phyloP scores from a whole-genome alignment of 2,888 invertebrate species.

The Hoplodrina ambigua region DNA sequence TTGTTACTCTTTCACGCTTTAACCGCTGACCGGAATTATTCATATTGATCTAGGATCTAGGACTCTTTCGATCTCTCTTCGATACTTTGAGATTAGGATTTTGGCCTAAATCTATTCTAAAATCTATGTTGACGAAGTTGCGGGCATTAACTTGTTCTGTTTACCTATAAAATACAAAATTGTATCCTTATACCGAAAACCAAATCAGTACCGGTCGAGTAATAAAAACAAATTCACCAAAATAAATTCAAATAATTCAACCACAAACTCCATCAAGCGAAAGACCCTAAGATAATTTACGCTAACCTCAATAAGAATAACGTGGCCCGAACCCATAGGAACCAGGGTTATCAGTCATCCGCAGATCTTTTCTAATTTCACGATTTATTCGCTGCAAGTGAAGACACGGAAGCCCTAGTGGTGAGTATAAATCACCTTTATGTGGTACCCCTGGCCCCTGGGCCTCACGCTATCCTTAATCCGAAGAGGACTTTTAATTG shows the following conservation, averaged over 20 bases:
- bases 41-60: no score
- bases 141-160: no score
- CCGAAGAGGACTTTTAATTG: constrained; percentile 53
- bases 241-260: constrained; percentile 14
- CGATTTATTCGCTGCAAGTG: constrained; percentile 74
- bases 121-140: no score
- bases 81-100: no score
- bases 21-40: no score
- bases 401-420: constrained; percentile 68
- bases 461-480: constrained; percentile 69
- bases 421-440: constrained; percentile 79
- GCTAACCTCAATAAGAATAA: constrained; percentile 42
- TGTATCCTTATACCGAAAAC: no score
- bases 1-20: no score
- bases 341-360: constrained; percentile 73
- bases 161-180: no score
- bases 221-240: constrained; percentile 1
- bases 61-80: no score
- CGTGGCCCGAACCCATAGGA: constrained; percentile 43
- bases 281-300: constrained; percentile 28
- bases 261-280: background rate
- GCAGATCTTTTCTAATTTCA: constrained; percentile 76
- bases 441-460: constrained; percentile 69
- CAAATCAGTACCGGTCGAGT: background rate
- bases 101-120: no score